Evolutionary conservation across 2,113 vertebrate genomes (phyloP).

Genomic region (Sigmodon hispidus): DNA sequence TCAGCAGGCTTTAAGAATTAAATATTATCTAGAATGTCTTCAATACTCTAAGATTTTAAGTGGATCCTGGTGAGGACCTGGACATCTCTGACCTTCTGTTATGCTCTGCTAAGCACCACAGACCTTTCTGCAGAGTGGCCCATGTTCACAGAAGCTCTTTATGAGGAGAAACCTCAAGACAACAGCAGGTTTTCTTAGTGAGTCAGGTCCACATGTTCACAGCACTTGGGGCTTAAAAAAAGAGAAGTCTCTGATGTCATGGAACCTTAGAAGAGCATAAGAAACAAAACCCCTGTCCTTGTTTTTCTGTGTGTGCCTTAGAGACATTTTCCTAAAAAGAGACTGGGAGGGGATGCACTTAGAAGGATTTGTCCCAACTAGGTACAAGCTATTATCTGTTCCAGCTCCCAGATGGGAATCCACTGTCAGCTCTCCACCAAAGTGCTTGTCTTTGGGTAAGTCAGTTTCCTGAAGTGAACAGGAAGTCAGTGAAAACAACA

Average conservation of each 20-base stretch:
- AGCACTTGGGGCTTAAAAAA: neutral
- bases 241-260: neutral
- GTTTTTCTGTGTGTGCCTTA: neutral
- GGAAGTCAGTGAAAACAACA: neutral
- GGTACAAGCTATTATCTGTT: neutral
- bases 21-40: neutral
- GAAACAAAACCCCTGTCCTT: neutral
- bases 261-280: neutral
- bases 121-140: no score
- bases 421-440: neutral
- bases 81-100: neutral
- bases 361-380: neutral
- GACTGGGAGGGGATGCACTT: neutral
- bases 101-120: neutral
- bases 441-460: no score
- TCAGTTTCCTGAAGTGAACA: neutral
- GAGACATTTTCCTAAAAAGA: neutral
- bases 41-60: constrained; percentile 68
- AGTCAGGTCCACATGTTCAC: neutral
- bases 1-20: constrained; percentile 71
- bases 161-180: neutral
- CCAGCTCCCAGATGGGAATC: neutral
- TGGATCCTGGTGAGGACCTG: constrained; percentile 21
- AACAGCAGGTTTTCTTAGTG: neutral
- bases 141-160: no score